phyloP scores from a whole-genome alignment of 2,113 vertebrate genomes.

The Megatriorchis doriae region DNA sequence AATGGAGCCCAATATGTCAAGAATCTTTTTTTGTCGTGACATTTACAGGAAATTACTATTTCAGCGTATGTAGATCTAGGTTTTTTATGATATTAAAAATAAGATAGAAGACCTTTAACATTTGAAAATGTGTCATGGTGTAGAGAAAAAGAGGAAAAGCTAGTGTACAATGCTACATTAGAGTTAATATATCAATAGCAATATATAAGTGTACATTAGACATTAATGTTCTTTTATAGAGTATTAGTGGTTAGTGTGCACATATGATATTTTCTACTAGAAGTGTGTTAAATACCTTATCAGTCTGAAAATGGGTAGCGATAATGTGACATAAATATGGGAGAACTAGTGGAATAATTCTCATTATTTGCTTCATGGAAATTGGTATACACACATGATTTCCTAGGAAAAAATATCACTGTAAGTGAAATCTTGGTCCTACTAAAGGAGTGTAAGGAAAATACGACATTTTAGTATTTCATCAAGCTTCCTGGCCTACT shows the following conservation, averaged over 20 bases:
- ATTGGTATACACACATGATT: neutral
- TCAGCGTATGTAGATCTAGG: neutral
- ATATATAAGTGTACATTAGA: neutral
- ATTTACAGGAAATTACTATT: neutral
- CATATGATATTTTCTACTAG: neutral
- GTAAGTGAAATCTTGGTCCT: neutral
- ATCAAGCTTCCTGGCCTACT: neutral
- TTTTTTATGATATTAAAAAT: neutral
- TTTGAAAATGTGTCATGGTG: neutral
- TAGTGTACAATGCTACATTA: neutral
- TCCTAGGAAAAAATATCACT: neutral
- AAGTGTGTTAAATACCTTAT: neutral
- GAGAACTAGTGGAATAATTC: neutral
- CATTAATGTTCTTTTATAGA: neutral
- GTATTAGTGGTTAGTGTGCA: neutral
- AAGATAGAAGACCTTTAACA: neutral
- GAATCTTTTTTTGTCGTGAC: neutral
- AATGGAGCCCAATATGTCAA: neutral
- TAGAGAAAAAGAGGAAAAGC: neutral
- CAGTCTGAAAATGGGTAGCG: neutral
- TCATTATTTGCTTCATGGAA: neutral
- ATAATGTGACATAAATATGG: neutral
- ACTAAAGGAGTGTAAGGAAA: neutral
- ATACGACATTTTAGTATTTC: neutral
- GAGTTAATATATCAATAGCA: neutral